These are phyloP conservation scores for Nemapogon koenigi DNA, from an alignment of 2,888 invertebrate species.

Conservation along the genomic window DNA sequence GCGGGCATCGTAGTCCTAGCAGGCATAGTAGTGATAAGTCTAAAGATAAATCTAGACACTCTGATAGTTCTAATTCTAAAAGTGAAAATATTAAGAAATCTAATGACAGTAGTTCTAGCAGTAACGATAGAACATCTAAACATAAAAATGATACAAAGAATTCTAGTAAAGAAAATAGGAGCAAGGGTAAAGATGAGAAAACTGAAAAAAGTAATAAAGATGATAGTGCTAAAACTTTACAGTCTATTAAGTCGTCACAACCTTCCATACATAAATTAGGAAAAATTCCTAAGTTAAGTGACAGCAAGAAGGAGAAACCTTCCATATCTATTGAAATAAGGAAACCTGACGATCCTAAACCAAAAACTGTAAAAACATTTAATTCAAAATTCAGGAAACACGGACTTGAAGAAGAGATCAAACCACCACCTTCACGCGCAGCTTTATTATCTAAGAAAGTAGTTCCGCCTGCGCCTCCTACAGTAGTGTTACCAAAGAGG, in stretches of 20 bases:
- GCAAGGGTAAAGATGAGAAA: conserved; percentile 14
- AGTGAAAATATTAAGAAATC: conserved; percentile 23
- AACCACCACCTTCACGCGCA: conserved; percentile 82
- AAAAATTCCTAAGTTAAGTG: conserved; percentile 78
- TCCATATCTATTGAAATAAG: conserved; percentile 84
- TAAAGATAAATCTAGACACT: conserved; percentile 51
- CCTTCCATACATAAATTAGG: conserved; percentile 77
- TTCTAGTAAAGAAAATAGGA: conserved; percentile 47
- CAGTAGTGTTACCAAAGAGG: conserved; percentile 51
- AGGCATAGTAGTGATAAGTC: conserved; percentile 56
- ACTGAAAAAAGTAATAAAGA: conserved; percentile 18
- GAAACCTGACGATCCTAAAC: conserved; percentile 74
- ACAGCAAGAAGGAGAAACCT: conserved; percentile 69
- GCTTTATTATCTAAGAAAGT: conserved; percentile 68
- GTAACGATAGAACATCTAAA: conserved; percentile 42
- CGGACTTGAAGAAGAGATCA: conserved; percentile 86
- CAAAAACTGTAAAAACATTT: conserved; percentile 91
- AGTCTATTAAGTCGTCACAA: conserved; percentile 44
- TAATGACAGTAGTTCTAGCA: conserved; percentile 36
- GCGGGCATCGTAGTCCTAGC: conserved; percentile 28
- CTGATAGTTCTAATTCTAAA: conserved; percentile 26
- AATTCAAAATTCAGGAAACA: conserved; percentile 92
- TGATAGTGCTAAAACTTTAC: too few species aligned
- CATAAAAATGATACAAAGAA: conserved; percentile 35
- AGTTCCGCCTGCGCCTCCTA: conserved; percentile 41